Percentiles rank a stretch among this genome's conserved stretches.
Evolutionary conservation across 2,113 vertebrate species (phyloP).

Genomic region (Pygathrix nemaeus): DNA sequence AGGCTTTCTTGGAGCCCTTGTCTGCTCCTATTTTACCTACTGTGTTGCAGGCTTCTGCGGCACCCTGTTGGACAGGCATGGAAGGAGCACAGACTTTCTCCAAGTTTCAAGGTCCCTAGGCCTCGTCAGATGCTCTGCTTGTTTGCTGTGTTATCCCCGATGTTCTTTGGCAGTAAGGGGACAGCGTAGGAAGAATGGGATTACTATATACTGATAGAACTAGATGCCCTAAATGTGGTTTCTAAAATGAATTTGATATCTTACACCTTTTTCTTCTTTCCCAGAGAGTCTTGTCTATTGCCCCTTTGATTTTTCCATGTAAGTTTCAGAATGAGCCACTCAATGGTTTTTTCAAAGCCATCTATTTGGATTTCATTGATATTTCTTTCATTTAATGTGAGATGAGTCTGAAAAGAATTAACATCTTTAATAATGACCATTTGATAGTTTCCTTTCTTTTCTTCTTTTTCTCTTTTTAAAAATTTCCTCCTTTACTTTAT

Average conservation of each 20-base stretch:
- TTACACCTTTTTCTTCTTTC: neutral
- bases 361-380: neutral
- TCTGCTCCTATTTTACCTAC: neutral
- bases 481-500: neutral
- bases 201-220: neutral
- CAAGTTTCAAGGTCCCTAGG: neutral
- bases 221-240: neutral
- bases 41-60: fast-evolving
- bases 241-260: neutral
- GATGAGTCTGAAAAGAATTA: neutral
- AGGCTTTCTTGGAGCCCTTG: neutral
- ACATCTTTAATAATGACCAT: neutral
- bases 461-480: neutral
- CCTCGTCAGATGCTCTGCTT: neutral
- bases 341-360: neutral
- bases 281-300: neutral
- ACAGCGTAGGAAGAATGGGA: neutral
- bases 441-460: neutral
- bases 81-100: too few relatives aligned
- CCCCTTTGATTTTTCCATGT: neutral
- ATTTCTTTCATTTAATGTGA: neutral
- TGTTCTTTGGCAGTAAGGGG: neutral
- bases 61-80: too few relatives aligned
- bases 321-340: neutral
- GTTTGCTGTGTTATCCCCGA: neutral